Evolutionary conservation across 1,140 invertebrate genomes (phyloP).

Genomic region (Spodoptera litura): DNA sequence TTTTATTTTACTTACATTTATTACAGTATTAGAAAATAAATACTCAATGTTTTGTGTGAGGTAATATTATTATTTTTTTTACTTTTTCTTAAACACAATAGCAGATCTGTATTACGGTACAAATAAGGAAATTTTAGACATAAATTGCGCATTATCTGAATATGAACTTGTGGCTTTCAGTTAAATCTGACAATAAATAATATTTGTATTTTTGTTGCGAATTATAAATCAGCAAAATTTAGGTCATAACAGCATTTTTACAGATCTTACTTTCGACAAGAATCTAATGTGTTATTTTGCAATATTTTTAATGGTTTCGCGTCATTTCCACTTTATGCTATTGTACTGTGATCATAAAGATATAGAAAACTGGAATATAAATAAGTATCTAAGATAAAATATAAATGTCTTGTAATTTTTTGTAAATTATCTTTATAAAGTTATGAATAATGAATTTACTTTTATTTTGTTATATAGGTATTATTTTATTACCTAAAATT

Average conservation of each 20-base stretch:
- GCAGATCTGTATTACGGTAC: not conserved
- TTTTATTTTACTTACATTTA: no score
- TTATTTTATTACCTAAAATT: not conserved
- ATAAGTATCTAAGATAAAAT: slow-evolving; percentile 44
- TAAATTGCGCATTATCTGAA: not conserved
- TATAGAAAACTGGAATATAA: slow-evolving; percentile 21
- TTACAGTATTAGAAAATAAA: no score
- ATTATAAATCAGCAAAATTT: slow-evolving; percentile 6
- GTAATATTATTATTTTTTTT: no score
- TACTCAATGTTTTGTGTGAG: no score
- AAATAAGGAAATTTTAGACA: not conserved
- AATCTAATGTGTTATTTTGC: not conserved
- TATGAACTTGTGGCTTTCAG: slow-evolving; percentile 4
- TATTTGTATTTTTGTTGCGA: slow-evolving; percentile 26
- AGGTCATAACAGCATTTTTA: not conserved
- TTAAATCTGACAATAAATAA: slow-evolving; percentile 41
- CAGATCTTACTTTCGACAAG: not conserved
- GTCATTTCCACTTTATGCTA: slow-evolving; percentile 25
- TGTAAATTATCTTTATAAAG: slow-evolving; percentile 52
- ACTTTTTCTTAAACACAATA: no score
- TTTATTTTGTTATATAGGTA: not conserved
- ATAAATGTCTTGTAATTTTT: slow-evolving; percentile 47
- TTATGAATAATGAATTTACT: slow-evolving; percentile 33
- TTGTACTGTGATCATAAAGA: slow-evolving; percentile 43
- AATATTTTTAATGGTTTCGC: slow-evolving; percentile 24